Evolutionary conservation across 2,113 vertebrate genomes (phyloP).

Genomic region (Harpagus bidentatus): DNA sequence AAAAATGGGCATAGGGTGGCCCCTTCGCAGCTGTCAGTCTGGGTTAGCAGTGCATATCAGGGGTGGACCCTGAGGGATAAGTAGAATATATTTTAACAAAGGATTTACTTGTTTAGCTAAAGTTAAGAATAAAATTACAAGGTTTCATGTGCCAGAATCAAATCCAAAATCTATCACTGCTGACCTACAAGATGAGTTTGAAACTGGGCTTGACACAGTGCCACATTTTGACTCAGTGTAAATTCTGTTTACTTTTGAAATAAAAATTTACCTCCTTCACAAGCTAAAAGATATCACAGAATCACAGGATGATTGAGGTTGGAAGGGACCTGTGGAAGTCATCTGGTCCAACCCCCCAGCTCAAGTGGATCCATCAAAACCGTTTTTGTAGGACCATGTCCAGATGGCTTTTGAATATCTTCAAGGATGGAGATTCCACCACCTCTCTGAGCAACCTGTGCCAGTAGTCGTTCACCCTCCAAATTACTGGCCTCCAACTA

Average conservation of each 20-base stretch:
- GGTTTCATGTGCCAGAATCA: background rate
- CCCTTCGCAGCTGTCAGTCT: background rate
- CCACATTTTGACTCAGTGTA: background rate
- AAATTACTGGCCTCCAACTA: background rate
- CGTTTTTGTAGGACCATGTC: fast-evolving
- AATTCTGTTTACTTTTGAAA: background rate
- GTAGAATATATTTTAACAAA: background rate
- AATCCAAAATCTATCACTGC: background rate
- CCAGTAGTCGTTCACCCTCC: background rate
- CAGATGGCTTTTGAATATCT: background rate
- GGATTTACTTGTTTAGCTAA: background rate
- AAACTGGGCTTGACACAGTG: background rate
- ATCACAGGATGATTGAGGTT: background rate
- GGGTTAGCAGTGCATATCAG: background rate
- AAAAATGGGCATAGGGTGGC: background rate
- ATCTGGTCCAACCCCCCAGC: background rate
- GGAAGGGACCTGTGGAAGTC: background rate
- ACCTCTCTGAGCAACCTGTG: too few species aligned
- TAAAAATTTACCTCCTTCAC: background rate
- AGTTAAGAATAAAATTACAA: background rate
- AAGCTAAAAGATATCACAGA: background rate
- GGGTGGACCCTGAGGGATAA: background rate
- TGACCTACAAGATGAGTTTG: background rate
- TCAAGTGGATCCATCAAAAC: background rate
- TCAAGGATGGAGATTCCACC: background rate